Conservation (phyloP, 1,140 invertebrate species). For the Euura lappo region DNA sequence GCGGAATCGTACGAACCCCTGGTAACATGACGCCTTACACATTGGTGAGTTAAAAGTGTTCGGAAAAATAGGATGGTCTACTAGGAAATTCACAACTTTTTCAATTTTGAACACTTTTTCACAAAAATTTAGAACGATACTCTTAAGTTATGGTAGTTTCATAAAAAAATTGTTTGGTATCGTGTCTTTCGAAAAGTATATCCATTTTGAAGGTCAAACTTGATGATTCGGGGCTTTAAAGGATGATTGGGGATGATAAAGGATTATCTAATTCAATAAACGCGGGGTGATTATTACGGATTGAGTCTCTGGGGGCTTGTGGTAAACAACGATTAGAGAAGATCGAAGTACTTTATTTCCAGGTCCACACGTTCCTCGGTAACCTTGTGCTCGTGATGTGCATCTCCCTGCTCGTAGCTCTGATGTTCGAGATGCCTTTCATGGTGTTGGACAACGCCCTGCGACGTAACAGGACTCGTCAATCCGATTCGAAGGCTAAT, state of each 20-base stretch:
- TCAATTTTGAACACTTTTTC: background rate
- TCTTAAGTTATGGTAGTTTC: too few relatives aligned
- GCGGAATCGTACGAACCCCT: constrained; percentile 32
- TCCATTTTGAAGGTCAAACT: too few relatives aligned
- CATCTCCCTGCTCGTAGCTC: constrained; percentile 39
- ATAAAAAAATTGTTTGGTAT: too few relatives aligned
- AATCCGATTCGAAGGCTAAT: background rate
- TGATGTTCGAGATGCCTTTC: constrained; percentile 56
- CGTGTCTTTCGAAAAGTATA: too few relatives aligned
- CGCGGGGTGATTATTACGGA: too few relatives aligned
- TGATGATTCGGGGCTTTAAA: too few relatives aligned
- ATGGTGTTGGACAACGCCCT: constrained; percentile 20
- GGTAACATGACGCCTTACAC: constrained; percentile 32
- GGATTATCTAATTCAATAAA: background rate
- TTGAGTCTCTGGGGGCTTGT: too few relatives aligned
- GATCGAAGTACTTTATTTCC: background rate
- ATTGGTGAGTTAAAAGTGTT: constrained; percentile 28
- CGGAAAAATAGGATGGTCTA: too few relatives aligned
- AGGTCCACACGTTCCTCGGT: constrained; percentile 39
- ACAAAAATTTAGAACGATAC: background rate
- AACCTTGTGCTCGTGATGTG: constrained; percentile 40
- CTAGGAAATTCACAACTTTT: background rate
- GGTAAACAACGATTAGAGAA: background rate
- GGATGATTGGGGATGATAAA: too few relatives aligned
- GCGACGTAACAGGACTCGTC: background rate